Conservation (phyloP, 2,113 vertebrate genomes). For the Gadus chalcogrammus region DNA sequence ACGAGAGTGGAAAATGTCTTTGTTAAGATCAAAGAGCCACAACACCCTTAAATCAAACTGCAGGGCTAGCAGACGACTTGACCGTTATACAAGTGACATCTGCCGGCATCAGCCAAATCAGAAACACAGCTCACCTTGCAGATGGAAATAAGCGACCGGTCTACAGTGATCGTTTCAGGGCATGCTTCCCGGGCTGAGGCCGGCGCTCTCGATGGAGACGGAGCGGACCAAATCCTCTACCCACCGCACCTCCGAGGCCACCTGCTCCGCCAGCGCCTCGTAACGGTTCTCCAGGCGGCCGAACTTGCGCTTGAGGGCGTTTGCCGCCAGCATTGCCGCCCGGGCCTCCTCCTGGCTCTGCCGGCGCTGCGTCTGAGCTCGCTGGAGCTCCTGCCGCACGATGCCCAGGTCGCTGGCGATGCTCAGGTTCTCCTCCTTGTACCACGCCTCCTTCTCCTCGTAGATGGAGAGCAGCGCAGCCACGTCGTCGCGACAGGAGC, state of each 20-base stretch:
- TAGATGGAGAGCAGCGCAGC: conserved; percentile 89
- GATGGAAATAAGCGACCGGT: no score
- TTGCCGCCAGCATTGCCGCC: conserved; percentile 77
- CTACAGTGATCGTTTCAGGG: conserved; percentile 56
- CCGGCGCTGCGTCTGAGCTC: conserved; percentile 79
- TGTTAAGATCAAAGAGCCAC: no score
- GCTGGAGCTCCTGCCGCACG: conserved; percentile 87
- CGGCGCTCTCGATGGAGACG: conserved; percentile 75
- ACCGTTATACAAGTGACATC: no score
- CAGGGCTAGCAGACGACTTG: no score
- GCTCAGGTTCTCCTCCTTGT: conserved; percentile 90
- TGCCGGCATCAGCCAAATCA: no score
- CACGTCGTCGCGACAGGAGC: conserved; percentile 86
- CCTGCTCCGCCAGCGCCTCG: conserved; percentile 85
- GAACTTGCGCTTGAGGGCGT: conserved; percentile 84
- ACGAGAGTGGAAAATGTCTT: no score
- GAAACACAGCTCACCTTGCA: conserved; percentile 5
- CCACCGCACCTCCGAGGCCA: conserved; percentile 89
- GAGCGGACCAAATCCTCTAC: conserved; percentile 91
- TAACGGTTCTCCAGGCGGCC: conserved; percentile 91
- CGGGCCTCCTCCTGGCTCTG: conserved; percentile 88
- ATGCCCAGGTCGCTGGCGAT: conserved; percentile 83
- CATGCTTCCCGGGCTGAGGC: conserved; percentile 68
- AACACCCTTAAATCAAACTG: no score
- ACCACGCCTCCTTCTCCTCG: conserved; percentile 94